These are phyloP conservation scores for Sarcophaga carnaria DNA, from an alignment of 2,888 invertebrate genomes.

Conservation along the genomic window DNA sequence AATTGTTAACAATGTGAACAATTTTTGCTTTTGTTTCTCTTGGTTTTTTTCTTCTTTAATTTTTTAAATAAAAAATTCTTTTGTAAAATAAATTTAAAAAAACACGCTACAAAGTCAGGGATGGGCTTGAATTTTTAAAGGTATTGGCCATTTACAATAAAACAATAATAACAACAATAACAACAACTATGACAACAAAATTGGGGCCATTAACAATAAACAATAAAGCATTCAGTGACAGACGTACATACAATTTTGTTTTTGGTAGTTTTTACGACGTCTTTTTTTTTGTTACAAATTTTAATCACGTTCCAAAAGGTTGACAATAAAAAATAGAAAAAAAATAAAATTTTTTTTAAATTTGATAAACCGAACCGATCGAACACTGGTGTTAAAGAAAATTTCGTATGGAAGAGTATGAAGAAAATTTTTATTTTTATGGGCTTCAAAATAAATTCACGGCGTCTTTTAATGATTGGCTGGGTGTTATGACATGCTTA, in stretches of 20 bases:
- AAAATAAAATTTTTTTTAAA: neutral
- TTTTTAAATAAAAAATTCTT: slow-evolving; percentile 32
- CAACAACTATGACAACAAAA: slow-evolving; percentile 11
- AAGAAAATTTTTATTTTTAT: too few relatives aligned
- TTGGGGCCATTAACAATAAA: slow-evolving; percentile 59
- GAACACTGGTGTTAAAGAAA: too few relatives aligned
- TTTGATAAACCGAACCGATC: too few relatives aligned
- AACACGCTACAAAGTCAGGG: neutral
- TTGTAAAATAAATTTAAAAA: slow-evolving; percentile 14
- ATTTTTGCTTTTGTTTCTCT: too few relatives aligned
- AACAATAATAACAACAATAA: slow-evolving; percentile 9
- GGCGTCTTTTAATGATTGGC: too few relatives aligned
- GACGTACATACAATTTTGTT: neutral
- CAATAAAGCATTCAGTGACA: slow-evolving; percentile 33
- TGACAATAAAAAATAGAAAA: slow-evolving; percentile 36
- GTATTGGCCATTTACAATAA: slow-evolving; percentile 25
- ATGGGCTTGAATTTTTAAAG: slow-evolving; percentile 3
- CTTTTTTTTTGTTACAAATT: slow-evolving; percentile 17
- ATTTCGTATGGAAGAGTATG: too few relatives aligned
- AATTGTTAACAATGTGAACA: too few relatives aligned
- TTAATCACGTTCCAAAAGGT: slow-evolving; percentile 59
- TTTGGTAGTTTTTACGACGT: slow-evolving; percentile 25
- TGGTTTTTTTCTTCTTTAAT: too few relatives aligned
- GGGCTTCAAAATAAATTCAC: too few relatives aligned
- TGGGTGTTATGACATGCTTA: too few relatives aligned